These are phyloP conservation scores for Sceloporus undulatus DNA, from an alignment of 2,113 vertebrate genomes.

Conservation along the genomic window DNA sequence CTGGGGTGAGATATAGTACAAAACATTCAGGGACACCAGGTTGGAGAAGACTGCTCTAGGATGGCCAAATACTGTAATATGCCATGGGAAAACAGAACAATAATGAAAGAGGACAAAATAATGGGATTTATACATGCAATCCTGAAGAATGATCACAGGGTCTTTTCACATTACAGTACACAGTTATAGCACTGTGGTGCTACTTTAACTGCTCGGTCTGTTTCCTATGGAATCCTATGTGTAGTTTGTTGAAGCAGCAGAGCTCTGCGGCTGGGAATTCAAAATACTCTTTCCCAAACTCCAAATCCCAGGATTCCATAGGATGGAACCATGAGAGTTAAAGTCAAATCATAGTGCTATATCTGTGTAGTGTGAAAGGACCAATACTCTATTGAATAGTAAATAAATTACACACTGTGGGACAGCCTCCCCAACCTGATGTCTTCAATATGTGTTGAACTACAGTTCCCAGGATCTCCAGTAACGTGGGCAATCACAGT, in stretches of 20 bases:
- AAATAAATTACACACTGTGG: neutral
- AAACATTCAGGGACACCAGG: too few relatives aligned
- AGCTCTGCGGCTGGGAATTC: too few relatives aligned
- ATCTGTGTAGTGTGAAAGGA: too few relatives aligned
- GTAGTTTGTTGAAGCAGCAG: too few relatives aligned
- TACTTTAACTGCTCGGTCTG: too few relatives aligned
- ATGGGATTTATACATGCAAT: neutral
- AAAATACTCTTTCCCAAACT: too few relatives aligned
- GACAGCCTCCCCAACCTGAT: neutral
- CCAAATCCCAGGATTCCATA: too few relatives aligned
- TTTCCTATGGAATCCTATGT: too few relatives aligned
- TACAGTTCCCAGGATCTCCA: neutral
- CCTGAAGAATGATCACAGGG: neutral
- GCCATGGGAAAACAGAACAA: neutral
- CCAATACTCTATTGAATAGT: neutral
- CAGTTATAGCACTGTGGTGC: too few relatives aligned
- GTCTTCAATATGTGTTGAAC: neutral
- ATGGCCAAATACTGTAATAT: neutral
- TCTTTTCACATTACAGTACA: too few relatives aligned
- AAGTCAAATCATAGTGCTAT: too few relatives aligned
- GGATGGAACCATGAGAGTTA: too few relatives aligned
- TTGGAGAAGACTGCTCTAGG: neutral
- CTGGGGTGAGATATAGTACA: neutral
- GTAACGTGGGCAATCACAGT: neutral
- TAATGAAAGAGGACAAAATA: neutral